Evolutionary conservation across 1,140 invertebrate genomes (phyloP), one percentile per base, ranked within the genome.

Genomic region (Formica exsecta): DNA sequence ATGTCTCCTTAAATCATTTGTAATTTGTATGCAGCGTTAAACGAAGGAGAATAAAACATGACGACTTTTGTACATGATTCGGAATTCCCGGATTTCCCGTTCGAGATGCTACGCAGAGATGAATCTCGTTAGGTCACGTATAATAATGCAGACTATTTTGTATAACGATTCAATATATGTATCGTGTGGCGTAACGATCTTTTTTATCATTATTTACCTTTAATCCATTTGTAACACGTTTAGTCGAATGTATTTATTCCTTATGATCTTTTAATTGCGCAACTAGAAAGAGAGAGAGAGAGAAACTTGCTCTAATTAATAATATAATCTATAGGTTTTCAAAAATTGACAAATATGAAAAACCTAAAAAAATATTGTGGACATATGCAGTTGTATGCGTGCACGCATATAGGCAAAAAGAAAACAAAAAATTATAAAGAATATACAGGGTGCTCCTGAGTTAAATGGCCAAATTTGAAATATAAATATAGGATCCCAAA

Each of bases 151-250:
- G 9, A 70, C 13, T 80, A 80, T 54, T 80, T 70, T 57, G 48
- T 80, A 80, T 57, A 80, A 70, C 13, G 16, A 41, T 41, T 32
- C 11, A 77, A 77, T 54, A 57, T 80, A 80, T 70, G 36, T 80
- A 36, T 71, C 38, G 32, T 80, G 41, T 57, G 36, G 54, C 8
- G 38, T 38, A 22, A 5, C 6, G 16, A 7, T 76, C 54, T 71
- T 41, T 41, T 19, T 57, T 29, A 32, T 0, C 3, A 0, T 68
- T 2, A 25, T 71, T 57, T 71, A 5, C 1, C 22, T 6, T 1
- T 41, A 11, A 32, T 38, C 8, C n/a, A 2, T 11, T 57, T 80
- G 36, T 41, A 38, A 80, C 32, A 61, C 0, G 7, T 76, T 76
- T n/a, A 25, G 54, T 51, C 16, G 9, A 3, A 66, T 66, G 9